Conservation (phyloP, 2,797 vertebrate genomes). For the Dromococcyx pavoninus region DNA sequence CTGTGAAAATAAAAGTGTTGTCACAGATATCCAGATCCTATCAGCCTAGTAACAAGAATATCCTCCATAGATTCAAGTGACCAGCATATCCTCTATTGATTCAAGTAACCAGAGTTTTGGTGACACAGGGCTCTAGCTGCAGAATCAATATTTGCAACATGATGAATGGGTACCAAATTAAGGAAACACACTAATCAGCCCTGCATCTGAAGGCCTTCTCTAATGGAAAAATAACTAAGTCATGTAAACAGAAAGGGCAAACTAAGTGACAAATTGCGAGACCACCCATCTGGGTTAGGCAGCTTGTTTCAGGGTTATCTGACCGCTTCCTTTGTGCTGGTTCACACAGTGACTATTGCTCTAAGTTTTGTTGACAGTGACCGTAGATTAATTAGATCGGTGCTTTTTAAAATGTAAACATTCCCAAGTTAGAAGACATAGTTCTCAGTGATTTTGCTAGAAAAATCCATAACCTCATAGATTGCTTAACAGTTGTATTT, state of each 20-base stretch:
- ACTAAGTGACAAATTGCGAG: constrained; percentile 21
- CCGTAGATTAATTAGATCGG: constrained; percentile 36
- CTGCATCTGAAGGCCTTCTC: constrained; percentile 24
- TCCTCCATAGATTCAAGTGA: background rate
- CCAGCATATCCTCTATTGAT: constrained; percentile 1
- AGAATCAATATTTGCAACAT: constrained; percentile 50
- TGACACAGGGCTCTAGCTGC: background rate
- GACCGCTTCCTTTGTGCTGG: constrained; percentile 10
- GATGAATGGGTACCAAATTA: constrained; percentile 11
- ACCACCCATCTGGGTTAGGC: constrained; percentile 41
- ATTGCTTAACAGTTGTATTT: background rate
- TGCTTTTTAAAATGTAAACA: constrained; percentile 32
- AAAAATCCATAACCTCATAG: background rate
- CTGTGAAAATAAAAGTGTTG: background rate
- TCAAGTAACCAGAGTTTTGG: background rate
- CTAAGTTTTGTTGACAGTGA: constrained; percentile 32
- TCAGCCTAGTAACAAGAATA: constrained; percentile 12
- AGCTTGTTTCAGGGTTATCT: constrained; percentile 28
- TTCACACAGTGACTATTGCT: constrained; percentile 4
- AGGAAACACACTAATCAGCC: constrained; percentile 19
- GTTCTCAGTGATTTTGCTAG: background rate
- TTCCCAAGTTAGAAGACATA: background rate
- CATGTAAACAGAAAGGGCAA: constrained; percentile 54
- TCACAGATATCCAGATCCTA: background rate
- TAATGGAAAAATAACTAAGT: constrained; percentile 47